Base-by-base conservation (phyloP, 2,113 vertebrate species). In the Bos indicus region DNA sequence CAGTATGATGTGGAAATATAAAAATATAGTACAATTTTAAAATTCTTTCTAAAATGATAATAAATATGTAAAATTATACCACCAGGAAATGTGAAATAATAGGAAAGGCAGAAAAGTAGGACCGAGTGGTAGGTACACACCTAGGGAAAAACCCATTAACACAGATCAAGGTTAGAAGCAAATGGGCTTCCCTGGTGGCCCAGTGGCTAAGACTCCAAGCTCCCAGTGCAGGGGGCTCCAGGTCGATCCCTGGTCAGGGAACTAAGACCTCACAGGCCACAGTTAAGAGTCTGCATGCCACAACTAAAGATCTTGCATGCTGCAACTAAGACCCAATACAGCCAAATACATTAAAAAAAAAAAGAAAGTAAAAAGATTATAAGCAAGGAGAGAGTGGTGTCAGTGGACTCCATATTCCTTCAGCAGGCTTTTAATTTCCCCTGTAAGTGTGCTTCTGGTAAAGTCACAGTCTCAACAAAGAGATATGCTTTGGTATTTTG, bases 71-170 rank as follows among this genome's bases (percentile, higher is more conserved):
- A 46, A 60, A 91, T n/a, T 15, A 10, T 17, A 67, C 36, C 14
- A 26, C 9, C 59, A 5, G 57, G 40, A 95, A 80, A 84, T 52
- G 59, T 2, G 83, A 93, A 25, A 57, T 78, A 48, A 48, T 2
- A 43, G 19, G 36, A 91, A 60, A 1, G 30, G 71, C 40, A 43
- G 54, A 25, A 36, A 60, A 43, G 56, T 1, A 54, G 67, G 23
- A 26, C 26, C 15, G 6, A 46, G 11, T 5, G 5, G 36, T 11
- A 14, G 3, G 2, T 16, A 7, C 0, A 21, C 30, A 81, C 3
- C 11, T 4, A 36, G 54, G 23, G 30, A 26, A 51, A 71, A 59
- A 81, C 56, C 43, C 15, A 9, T 2, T 8, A 19, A 7, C 48
- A 11, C 0, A 2, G 16, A 23, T 2, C 15, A 14, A 43, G 25